phyloP scores from a whole-genome alignment of 1,140 invertebrate species.

The Acromyrmex charruanus region DNA sequence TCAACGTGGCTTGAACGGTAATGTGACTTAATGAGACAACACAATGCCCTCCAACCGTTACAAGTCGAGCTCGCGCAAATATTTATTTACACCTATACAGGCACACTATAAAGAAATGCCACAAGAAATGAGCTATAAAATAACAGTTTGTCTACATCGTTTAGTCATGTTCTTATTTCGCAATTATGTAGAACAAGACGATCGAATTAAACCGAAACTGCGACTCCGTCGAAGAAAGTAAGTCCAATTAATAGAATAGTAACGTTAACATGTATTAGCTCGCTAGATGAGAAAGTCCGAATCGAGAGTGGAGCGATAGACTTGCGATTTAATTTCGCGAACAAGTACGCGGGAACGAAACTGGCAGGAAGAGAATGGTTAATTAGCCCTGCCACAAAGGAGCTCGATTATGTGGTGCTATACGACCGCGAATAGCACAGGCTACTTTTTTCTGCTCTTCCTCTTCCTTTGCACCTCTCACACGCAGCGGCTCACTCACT shows the following conservation, averaged over 20 bases:
- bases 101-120: too few species aligned
- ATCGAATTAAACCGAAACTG: background rate
- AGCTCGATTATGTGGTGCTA: slow-evolving; percentile 70
- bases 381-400: slow-evolving; percentile 70
- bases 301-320: slow-evolving; percentile 25
- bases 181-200: background rate
- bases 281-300: background rate
- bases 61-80: background rate
- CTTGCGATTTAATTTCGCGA: slow-evolving; percentile 69
- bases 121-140: background rate
- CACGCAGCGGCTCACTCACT: slow-evolving; percentile 50
- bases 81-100: background rate
- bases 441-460: slow-evolving; percentile 53
- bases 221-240: background rate
- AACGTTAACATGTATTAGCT: background rate
- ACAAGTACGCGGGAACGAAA: slow-evolving; percentile 27
- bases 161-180: background rate
- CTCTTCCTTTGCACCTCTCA: background rate
- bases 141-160: background rate
- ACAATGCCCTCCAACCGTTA: too few species aligned
- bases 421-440: slow-evolving; percentile 62
- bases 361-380: slow-evolving; percentile 41
- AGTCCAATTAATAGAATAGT: background rate
- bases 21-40: too few species aligned
- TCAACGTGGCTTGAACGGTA: too few species aligned